Evolutionary conservation across 2,797 vertebrate genomes (phyloP), one percentile per base, ranked within the genome.

Genomic region (Psittacula derbiana): DNA sequence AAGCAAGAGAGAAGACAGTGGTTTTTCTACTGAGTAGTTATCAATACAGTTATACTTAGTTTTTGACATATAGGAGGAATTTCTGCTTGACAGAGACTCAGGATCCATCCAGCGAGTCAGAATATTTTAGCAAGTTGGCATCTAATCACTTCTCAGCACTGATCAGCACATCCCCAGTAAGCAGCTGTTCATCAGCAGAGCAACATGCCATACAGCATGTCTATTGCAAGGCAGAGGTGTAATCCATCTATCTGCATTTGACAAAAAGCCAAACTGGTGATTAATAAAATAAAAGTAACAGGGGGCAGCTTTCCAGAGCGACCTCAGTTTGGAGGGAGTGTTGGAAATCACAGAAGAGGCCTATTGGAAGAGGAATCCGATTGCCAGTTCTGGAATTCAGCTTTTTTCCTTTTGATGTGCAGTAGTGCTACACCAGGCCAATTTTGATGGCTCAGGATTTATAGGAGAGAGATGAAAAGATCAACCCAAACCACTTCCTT

Each of bases 81-180:
- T 11, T 27, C 31, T 87, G 27, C 19, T 50, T 90, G 44, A 38
- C 53, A 57, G 52, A 80, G 31, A 41, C 33, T 67, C 44, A 11
- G 33, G 28, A 86, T 89, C 47, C 23, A 57, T 82, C 71, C 47
- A 76, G 24, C 55, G 87, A 80, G 11, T 46, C 16, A 36, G 93
- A 70, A 64, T 82, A 71, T 86, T 91, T 91, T 72, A 87, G 49
- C 52, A 55, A 86, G 38, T n/a, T 87, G 69, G 61, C 87, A 73
- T 91, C 41, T 53, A 8, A 31, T 52, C 3, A 0, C 85, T 95
- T 92, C 57, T 87, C 83, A 73, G 72, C 31, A 3, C 31, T 40
- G 44, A 18, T 36, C 0, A 0, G 69, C 3, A 2, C 27, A 38
- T 87, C 14, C 38, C 28, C 46, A 53, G 43, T 44, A 72, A 79